A percentile compares a stretch with the other conserved stretches of the same genome.
These are phyloP conservation scores for Isichthys henryi DNA, from an alignment of 2,113 vertebrate species.

Conservation along the genomic window DNA sequence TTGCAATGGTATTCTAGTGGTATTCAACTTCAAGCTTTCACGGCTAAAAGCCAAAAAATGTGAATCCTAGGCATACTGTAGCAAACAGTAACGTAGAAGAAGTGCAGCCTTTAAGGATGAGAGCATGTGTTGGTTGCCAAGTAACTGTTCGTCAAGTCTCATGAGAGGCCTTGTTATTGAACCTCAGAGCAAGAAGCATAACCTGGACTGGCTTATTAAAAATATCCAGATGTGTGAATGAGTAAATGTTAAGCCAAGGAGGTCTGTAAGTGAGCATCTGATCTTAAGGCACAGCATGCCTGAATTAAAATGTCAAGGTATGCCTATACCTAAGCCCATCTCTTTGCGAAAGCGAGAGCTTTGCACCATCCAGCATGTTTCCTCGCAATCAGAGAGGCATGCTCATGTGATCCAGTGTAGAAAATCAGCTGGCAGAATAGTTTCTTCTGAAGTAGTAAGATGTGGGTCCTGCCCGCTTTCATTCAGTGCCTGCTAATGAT, in stretches of 20 bases:
- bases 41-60: neutral
- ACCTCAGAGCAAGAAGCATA: neutral
- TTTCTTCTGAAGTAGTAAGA: constrained; percentile 24
- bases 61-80: neutral
- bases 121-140: neutral
- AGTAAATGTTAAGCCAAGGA: neutral
- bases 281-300: neutral
- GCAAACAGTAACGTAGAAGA: neutral
- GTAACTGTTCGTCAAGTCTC: neutral
- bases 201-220: neutral
- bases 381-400: neutral
- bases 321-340: neutral
- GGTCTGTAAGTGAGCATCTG: neutral
- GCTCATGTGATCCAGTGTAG: neutral
- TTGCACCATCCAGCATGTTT: neutral
- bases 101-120: neutral
- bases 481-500: constrained; percentile 54
- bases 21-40: neutral
- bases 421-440: constrained; percentile 1
- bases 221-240: neutral
- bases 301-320: neutral
- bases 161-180: neutral
- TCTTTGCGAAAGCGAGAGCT: neutral
- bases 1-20: neutral
- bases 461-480: constrained; percentile 28